Conservation (phyloP, 1,140 invertebrate genomes). For the Andricus grossulariae region DNA sequence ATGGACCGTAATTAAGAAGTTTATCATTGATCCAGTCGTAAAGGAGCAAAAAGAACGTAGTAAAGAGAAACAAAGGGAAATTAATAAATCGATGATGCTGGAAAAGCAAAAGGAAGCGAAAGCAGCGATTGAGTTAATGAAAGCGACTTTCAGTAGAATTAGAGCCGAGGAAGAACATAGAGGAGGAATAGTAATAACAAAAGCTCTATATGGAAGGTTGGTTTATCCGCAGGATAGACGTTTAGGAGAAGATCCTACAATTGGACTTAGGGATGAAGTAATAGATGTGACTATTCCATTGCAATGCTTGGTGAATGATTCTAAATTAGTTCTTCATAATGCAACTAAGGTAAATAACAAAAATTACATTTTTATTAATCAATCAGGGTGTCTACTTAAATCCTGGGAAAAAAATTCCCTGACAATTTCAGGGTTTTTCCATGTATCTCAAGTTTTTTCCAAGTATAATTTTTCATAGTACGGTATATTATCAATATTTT, state of each 20-base stretch:
- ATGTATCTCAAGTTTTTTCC: no score
- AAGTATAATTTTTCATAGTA: no score
- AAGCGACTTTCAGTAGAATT: conserved; percentile 86
- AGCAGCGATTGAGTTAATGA: conserved; percentile 92
- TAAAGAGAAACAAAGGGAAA: conserved; percentile 84
- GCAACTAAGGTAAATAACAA: conserved; percentile 85
- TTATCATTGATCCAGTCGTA: conserved; percentile 91
- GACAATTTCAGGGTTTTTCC: no score
- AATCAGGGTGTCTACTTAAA: no score
- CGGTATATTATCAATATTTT: no score
- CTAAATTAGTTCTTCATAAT: conserved; percentile 89
- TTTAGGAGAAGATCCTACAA: conserved; percentile 51
- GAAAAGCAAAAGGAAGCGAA: conserved; percentile 89
- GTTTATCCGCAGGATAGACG: conserved; percentile 67
- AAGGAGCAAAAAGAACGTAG: conserved; percentile 86
- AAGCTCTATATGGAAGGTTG: conserved; percentile 89
- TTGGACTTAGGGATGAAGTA: conserved; percentile 77
- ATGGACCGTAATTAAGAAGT: conserved; percentile 88
- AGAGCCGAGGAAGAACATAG: conserved; percentile 85
- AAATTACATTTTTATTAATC: not conserved
- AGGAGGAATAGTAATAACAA: conserved; percentile 89
- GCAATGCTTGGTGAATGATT: conserved; percentile 95
- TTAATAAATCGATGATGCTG: conserved; percentile 83
- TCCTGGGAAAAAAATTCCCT: no score
- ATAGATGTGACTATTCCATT: conserved; percentile 95